Percentiles rank a stretch among this genome's conserved stretches.
Evolutionary conservation across 2,888 invertebrate genomes (phyloP).

Genomic region (Nomada ruficornis): DNA sequence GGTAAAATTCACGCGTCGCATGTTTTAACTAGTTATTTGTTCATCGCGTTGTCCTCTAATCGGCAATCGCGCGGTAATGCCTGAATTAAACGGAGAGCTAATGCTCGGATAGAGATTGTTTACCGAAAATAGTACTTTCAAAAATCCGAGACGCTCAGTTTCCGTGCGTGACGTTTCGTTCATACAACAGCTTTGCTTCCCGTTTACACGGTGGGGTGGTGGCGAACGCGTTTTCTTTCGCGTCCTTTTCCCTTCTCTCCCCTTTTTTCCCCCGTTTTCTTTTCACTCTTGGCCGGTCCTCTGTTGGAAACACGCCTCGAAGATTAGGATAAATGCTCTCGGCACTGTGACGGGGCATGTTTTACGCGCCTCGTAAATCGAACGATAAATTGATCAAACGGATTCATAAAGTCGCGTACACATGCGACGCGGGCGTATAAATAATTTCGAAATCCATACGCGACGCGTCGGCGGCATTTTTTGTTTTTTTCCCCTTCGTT

Average conservation of each 20-base stretch:
- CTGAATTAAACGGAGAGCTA: background rate
- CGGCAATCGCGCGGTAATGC: background rate
- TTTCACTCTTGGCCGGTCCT: constrained; percentile 40
- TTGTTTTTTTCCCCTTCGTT: constrained; percentile 17
- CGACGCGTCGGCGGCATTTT: constrained; percentile 10
- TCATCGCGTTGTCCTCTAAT: constrained; percentile 9
- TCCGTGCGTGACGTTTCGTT: constrained; percentile 59
- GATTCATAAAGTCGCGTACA: constrained; percentile 53
- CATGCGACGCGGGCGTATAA: constrained; percentile 27
- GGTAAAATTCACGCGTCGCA: background rate
- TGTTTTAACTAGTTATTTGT: constrained; percentile 14
- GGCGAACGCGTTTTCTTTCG: too few relatives aligned
- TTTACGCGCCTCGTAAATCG: constrained; percentile 76
- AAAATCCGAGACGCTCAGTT: constrained; percentile 45
- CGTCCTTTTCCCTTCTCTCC: constrained; percentile 48
- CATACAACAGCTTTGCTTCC: constrained; percentile 55
- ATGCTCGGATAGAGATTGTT: constrained; percentile 33
- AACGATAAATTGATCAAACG: constrained; percentile 76
- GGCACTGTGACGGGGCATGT: constrained; percentile 50
- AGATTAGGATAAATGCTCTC: constrained; percentile 75
- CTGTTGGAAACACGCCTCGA: constrained; percentile 64
- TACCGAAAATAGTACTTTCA: constrained; percentile 51
- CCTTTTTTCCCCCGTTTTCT: constrained; percentile 17
- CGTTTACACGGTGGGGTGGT: constrained; percentile 34
- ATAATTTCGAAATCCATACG: constrained; percentile 41